Conservation (phyloP, 2,113 vertebrate genomes). For the Jaculus jaculus region DNA sequence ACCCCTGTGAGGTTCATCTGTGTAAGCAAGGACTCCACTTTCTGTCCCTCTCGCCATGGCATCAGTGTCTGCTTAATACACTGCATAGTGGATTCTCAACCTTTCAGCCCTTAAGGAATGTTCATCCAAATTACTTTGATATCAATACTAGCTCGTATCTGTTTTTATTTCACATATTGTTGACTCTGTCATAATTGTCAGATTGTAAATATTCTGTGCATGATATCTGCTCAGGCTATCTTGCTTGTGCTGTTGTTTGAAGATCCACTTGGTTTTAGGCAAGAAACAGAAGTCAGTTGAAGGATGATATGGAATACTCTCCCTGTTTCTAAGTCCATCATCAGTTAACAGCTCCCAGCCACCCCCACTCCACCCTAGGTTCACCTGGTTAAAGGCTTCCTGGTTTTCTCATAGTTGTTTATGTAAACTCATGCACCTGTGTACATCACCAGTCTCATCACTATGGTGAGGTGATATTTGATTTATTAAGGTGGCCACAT, state of each 20-base stretch:
- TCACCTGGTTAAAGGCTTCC: not conserved
- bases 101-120: not conserved
- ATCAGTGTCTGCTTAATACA: not conserved
- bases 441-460: not conserved
- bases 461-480: not conserved
- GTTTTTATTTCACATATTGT: not conserved
- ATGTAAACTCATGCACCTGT: not conserved
- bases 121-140: not conserved
- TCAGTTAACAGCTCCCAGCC: not conserved
- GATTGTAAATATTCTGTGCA: not conserved
- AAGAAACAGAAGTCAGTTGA: slow-evolving; percentile 13
- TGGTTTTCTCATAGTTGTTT: not conserved
- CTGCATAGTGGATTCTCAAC: not conserved
- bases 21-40: not conserved
- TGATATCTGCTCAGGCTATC: not conserved
- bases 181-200: not conserved
- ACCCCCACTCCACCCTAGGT: fast-evolving
- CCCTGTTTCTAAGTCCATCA: not conserved
- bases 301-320: not conserved
- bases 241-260: not conserved
- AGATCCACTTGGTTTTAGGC: slow-evolving; percentile 33
- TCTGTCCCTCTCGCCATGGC: not conserved
- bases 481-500: slow-evolving; percentile 25
- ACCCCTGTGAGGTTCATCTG: not conserved
- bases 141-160: not conserved